Percentiles rank a stretch among this genome's conserved stretches.
phyloP scores from a whole-genome alignment of 2,888 invertebrate species.

The Rhagonycha lutea region DNA sequence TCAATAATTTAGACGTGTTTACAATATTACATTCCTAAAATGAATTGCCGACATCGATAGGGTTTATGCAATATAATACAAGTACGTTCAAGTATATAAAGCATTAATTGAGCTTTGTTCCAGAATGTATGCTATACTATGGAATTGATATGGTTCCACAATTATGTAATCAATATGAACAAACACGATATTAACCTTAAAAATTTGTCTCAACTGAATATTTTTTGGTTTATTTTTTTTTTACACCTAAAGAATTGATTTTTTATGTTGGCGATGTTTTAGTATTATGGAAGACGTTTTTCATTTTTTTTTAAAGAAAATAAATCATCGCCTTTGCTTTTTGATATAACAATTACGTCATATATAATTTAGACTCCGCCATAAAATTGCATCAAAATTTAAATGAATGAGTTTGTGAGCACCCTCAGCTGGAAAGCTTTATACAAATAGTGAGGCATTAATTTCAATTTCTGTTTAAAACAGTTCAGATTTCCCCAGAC shows the following conservation, averaged over 20 bases:
- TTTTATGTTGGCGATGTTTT: neutral
- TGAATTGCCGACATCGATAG: neutral
- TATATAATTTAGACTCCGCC: neutral
- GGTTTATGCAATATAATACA: neutral
- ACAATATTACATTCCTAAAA: neutral
- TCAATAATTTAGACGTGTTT: neutral
- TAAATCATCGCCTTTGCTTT: neutral
- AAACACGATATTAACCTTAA: neutral
- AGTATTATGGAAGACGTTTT: neutral
- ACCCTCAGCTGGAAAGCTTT: neutral
- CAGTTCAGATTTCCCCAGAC: conserved; percentile 2
- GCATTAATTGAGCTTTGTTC: neutral
- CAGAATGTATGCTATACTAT: neutral
- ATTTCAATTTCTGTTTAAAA: conserved; percentile 2
- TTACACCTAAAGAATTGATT: neutral
- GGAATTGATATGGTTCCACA: neutral
- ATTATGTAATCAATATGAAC: neutral
- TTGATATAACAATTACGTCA: conserved; percentile 3
- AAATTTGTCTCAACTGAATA: too few relatives aligned
- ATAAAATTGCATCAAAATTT: conserved; percentile 4
- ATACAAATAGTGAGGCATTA: conserved; percentile 2
- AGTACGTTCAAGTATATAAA: neutral
- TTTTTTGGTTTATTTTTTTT: neutral
- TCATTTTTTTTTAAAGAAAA: neutral
- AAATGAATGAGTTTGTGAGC: conserved; percentile 1